Conservation (phyloP, 2,113 vertebrate species). For the Malurus alboscapulatus region DNA sequence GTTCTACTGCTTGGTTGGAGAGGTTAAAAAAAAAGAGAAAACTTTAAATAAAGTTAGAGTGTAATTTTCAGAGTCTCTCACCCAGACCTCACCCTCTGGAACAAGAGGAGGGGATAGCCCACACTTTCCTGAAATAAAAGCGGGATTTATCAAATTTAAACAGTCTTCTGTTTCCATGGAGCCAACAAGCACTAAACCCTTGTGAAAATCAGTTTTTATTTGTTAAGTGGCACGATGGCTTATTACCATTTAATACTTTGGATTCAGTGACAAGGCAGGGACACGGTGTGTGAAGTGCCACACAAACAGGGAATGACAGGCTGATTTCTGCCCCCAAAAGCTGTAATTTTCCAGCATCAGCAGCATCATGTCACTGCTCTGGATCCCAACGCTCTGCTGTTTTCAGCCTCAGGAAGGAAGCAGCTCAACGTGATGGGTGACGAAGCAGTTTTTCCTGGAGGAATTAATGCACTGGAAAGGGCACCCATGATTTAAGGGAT, state of each 20-base stretch:
- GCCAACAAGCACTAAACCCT: neutral
- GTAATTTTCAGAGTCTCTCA: neutral
- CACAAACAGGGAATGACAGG: neutral
- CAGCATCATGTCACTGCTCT: neutral
- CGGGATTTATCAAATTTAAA: neutral
- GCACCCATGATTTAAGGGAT: neutral
- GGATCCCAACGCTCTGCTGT: neutral
- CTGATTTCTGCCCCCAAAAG: neutral
- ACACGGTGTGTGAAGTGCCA: neutral
- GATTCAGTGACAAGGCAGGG: neutral
- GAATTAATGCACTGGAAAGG: neutral
- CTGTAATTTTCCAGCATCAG: neutral
- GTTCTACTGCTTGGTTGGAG: neutral
- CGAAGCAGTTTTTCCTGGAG: neutral
- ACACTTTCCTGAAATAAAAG: neutral
- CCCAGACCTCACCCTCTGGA: neutral
- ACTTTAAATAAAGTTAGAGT: neutral
- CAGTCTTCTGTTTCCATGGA: neutral
- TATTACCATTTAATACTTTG: neutral
- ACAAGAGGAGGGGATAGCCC: neutral
- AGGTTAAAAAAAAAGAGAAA: neutral
- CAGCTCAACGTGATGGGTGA: neutral
- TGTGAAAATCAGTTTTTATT: conserved; percentile 37
- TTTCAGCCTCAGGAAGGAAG: neutral
- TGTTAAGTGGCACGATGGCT: neutral